Evolutionary conservation across 1,140 invertebrate genomes (phyloP).

Genomic region (Drosophila hydei): DNA sequence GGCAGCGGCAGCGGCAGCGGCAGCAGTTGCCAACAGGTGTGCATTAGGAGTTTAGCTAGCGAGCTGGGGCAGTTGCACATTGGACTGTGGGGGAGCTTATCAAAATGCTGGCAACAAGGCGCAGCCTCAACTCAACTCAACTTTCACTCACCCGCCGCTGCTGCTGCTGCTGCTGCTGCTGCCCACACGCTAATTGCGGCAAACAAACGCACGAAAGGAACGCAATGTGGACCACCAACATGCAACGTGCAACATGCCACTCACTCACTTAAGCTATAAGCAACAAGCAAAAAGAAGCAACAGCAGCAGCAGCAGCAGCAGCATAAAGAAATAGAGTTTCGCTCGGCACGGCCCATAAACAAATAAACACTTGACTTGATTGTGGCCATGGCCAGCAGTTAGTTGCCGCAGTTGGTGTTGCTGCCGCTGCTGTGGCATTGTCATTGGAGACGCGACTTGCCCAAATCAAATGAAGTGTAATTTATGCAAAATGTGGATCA

Average conservation of each 20-base stretch:
- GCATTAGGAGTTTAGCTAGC: slow-evolving; percentile 20
- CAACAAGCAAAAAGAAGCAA: slow-evolving; percentile 18
- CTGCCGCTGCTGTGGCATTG: slow-evolving; percentile 43
- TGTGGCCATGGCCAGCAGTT: slow-evolving; percentile 49
- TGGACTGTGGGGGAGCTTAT: slow-evolving; percentile 52
- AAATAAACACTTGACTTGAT: slow-evolving; percentile 80
- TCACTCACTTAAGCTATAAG: slow-evolving; percentile 37
- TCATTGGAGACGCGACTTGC: slow-evolving; percentile 53
- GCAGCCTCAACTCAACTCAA: slow-evolving; percentile 20
- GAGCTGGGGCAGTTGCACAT: background rate
- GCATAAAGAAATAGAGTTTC: slow-evolving; percentile 27
- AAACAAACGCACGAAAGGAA: slow-evolving; percentile 56
- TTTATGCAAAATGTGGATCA: slow-evolving; percentile 59
- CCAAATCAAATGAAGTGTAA: slow-evolving; percentile 65
- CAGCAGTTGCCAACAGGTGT: slow-evolving; percentile 58
- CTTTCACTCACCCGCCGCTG: slow-evolving; percentile 46
- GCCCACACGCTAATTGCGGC: slow-evolving; percentile 62
- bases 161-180: slow-evolving; percentile 24
- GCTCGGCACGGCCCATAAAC: slow-evolving; percentile 58
- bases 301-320: slow-evolving; percentile 12
- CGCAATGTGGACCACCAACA: slow-evolving; percentile 61
- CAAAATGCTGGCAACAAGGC: slow-evolving; percentile 40
- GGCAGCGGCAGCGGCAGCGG: too few species aligned
- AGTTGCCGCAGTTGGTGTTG: background rate
- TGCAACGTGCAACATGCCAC: slow-evolving; percentile 54